phyloP scores from a whole-genome alignment of 2,113 vertebrate genomes.

The Nibea coibor region DNA sequence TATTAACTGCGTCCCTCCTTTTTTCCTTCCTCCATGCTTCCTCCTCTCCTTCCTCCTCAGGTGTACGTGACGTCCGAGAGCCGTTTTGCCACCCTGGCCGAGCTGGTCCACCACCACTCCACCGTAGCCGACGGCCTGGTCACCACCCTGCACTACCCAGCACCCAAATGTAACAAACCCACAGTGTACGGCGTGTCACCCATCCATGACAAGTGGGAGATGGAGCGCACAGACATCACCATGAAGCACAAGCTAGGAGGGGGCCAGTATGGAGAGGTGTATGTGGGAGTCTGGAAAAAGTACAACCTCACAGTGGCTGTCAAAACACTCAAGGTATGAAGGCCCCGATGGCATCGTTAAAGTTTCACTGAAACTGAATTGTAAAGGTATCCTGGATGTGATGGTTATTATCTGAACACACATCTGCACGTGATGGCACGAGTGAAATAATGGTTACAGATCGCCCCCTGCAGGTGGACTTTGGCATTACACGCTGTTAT shows the following conservation, averaged over 20 bases:
- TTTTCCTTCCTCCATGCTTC: neutral
- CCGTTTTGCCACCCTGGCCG: slow-evolving; percentile 95
- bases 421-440: neutral
- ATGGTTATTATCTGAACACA: neutral
- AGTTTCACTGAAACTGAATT: neutral
- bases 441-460: slow-evolving; percentile 11
- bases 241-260: slow-evolving; percentile 99
- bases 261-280: slow-evolving; percentile 98
- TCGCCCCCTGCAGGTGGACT: slow-evolving; percentile 70
- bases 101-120: slow-evolving; percentile 98
- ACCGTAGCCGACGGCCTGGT: slow-evolving; percentile 98
- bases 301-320: slow-evolving; percentile 98
- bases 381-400: neutral
- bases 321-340: slow-evolving; percentile 94
- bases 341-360: neutral
- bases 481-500: slow-evolving; percentile 14
- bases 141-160: slow-evolving; percentile 97
- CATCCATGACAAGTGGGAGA: slow-evolving; percentile 99
- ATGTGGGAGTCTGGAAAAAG: slow-evolving; percentile 98
- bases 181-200: slow-evolving; percentile 99
- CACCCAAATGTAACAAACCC: slow-evolving; percentile 99
- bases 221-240: slow-evolving; percentile 99
- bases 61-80: slow-evolving; percentile 98
- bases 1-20: neutral
- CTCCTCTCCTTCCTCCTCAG: slow-evolving; percentile 69